Conservation (phyloP, 1,140 invertebrate genomes). For the Drosophila kurseongensis region DNA sequence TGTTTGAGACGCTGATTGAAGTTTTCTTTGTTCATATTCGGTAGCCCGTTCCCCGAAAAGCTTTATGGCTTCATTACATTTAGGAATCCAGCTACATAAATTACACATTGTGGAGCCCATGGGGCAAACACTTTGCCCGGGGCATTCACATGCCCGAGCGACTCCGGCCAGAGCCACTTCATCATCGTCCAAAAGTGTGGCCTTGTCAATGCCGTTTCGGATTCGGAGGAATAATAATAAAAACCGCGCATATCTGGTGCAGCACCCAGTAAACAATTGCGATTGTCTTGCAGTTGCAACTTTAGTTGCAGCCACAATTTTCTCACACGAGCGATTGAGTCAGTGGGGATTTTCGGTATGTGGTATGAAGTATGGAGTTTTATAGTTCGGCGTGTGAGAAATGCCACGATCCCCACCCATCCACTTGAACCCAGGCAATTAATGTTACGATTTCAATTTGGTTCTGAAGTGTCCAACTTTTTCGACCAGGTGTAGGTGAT, state of each 20-base stretch:
- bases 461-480: slow-evolving; percentile 8
- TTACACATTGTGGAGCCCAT: slow-evolving; percentile 21
- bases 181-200: slow-evolving; percentile 55
- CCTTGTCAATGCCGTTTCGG: slow-evolving; percentile 77
- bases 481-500: slow-evolving; percentile 5
- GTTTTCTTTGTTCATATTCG: slow-evolving; percentile 12
- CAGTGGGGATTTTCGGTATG: slow-evolving; percentile 21
- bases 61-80: slow-evolving; percentile 42
- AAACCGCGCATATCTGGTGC: slow-evolving; percentile 74
- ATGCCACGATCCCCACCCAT: slow-evolving; percentile 45
- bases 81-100: slow-evolving; percentile 49
- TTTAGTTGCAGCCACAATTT: slow-evolving; percentile 45
- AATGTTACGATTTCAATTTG: slow-evolving; percentile 39
- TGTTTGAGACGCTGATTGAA: not conserved
- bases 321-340: slow-evolving; percentile 62
- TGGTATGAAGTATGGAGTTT: slow-evolving; percentile 1
- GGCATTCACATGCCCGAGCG: slow-evolving; percentile 26
- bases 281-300: slow-evolving; percentile 59
- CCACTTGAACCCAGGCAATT: slow-evolving; percentile 25
- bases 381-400: slow-evolving; percentile 35
- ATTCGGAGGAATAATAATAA: slow-evolving; percentile 75
- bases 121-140: slow-evolving; percentile 26
- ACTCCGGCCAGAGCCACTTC: slow-evolving; percentile 12
- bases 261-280: slow-evolving; percentile 66
- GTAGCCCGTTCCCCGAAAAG: slow-evolving; percentile 8